Percentiles rank a stretch among this genome's conserved stretches.
phyloP scores from a whole-genome alignment of 2,113 vertebrate species.

The Caranx ignobilis region DNA sequence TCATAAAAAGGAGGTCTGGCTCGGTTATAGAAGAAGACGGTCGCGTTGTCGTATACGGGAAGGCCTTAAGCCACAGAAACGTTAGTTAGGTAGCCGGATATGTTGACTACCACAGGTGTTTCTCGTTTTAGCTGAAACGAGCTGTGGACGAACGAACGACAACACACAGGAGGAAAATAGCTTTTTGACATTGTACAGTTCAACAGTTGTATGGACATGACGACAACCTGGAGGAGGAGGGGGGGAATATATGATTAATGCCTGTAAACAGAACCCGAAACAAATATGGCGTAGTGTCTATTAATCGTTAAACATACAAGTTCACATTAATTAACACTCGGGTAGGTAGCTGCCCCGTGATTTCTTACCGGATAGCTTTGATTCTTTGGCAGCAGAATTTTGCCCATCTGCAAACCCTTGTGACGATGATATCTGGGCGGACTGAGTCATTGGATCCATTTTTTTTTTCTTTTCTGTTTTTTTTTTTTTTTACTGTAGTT shows the following conservation, averaged over 20 bases:
- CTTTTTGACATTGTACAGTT: not conserved
- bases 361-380: conserved; percentile 84
- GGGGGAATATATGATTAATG: not conserved
- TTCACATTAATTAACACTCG: accelerated
- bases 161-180: not conserved
- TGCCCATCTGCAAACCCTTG: conserved; percentile 83
- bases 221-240: not conserved
- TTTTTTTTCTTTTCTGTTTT: no score
- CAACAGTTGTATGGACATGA: not conserved
- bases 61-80: not conserved
- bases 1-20: not conserved
- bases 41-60: no score
- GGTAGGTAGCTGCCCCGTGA: not conserved
- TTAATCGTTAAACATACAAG: not conserved
- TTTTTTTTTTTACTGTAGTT: conserved; percentile 40
- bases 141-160: not conserved
- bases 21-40: not conserved
- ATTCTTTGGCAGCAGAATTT: conserved; percentile 82
- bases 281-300: not conserved
- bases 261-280: not conserved
- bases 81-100: not conserved
- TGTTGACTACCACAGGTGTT: conserved; percentile 61
- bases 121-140: not conserved
- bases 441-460: conserved; percentile 86
- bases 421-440: conserved; percentile 86